These are phyloP conservation scores for Aproaerema taeniolella DNA, from an alignment of 2,888 invertebrate genomes.

Conservation along the genomic window DNA sequence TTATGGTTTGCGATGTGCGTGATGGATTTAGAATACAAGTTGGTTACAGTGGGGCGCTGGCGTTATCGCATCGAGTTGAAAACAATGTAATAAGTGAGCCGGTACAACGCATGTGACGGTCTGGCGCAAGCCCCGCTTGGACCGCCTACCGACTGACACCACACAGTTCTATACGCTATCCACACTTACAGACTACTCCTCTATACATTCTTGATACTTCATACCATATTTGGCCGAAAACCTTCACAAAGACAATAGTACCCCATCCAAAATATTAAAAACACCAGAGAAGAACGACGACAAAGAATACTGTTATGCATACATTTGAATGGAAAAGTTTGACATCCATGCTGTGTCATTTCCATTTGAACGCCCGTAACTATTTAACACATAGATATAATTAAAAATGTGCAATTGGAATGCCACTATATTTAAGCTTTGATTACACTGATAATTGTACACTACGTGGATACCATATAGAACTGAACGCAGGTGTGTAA, in stretches of 20 bases:
- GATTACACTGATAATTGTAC: constrained; percentile 3
- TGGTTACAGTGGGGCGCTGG: constrained; percentile 30
- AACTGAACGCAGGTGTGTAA: constrained; percentile 30
- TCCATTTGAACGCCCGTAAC: too few species aligned
- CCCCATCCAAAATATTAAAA: too few species aligned
- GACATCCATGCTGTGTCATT: too few species aligned
- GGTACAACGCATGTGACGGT: constrained; percentile 38
- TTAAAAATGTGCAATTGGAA: constrained; percentile 9
- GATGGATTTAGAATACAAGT: too few species aligned
- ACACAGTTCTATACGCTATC: constrained; percentile 41
- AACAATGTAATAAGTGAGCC: constrained; percentile 35
- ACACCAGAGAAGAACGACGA: too few species aligned
- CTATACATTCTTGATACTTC: too few species aligned
- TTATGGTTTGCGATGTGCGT: neutral
- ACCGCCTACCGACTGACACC: constrained; percentile 28
- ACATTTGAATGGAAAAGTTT: too few species aligned
- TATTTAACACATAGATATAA: constrained; percentile 1
- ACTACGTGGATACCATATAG: constrained; percentile 29
- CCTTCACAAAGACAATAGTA: too few species aligned
- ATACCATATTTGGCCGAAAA: too few species aligned
- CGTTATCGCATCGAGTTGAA: constrained; percentile 55
- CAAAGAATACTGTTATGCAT: neutral
- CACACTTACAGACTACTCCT: constrained; percentile 8
- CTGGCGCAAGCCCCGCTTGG: constrained; percentile 40
- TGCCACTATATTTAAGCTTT: constrained; percentile 5